Evolutionary conservation across 2,797 vertebrate genomes (phyloP).

Genomic region (Phataginus tetradactyla): DNA sequence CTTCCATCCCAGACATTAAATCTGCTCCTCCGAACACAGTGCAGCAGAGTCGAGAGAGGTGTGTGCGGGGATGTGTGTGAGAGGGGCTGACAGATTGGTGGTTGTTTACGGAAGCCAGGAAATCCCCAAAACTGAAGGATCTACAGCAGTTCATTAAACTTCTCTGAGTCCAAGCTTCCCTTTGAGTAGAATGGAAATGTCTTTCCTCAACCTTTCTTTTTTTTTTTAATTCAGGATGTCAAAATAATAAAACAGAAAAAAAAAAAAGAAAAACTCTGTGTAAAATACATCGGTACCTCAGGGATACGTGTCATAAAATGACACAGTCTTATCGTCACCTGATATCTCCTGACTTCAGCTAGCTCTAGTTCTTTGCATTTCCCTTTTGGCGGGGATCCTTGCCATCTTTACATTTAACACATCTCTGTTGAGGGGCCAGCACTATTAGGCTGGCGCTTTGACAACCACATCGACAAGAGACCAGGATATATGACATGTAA

Average conservation of each 20-base stretch:
- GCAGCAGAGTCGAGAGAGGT: background rate
- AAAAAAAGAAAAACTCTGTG: background rate
- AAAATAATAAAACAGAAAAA: constrained; percentile 36
- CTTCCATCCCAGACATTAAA: background rate
- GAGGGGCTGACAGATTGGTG: background rate
- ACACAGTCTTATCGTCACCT: constrained; percentile 52
- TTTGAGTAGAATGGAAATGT: constrained; percentile 46
- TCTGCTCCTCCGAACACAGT: background rate
- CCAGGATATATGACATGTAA: constrained; percentile 51
- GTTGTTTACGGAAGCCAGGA: constrained; percentile 42
- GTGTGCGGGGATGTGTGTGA: background rate
- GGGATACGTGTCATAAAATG: constrained; percentile 41
- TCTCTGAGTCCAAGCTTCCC: background rate
- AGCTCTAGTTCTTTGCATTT: constrained; percentile 31
- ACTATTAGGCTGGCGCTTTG: constrained; percentile 56
- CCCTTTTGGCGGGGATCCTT: constrained; percentile 4
- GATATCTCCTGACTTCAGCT: constrained; percentile 21
- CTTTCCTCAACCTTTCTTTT: background rate
- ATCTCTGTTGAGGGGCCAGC: constrained; percentile 4
- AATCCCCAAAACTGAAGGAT: background rate
- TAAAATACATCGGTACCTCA: constrained; percentile 58
- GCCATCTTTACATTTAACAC: constrained; percentile 53
- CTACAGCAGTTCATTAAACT: background rate
- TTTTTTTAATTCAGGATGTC: constrained; percentile 22
- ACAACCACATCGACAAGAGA: constrained; percentile 61